Evolutionary conservation across 2,113 vertebrate species (phyloP).

Genomic region (Odocoileus virginianus): DNA sequence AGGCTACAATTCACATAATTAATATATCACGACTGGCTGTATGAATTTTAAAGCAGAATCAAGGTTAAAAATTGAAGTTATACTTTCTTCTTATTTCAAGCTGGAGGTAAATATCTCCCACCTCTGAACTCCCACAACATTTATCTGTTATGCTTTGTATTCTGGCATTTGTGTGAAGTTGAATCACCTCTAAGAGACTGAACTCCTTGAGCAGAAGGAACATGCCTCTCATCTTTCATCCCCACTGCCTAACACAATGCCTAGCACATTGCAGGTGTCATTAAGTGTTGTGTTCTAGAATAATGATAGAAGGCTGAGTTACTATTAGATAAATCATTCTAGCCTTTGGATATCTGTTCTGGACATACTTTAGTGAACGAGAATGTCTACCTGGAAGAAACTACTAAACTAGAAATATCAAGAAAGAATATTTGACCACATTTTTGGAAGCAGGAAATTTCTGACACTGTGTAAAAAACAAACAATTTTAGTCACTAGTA

Average conservation of each 20-base stretch:
- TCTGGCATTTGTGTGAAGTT: not conserved
- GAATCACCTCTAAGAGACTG: not conserved
- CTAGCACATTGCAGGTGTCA: not conserved
- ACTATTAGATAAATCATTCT: not conserved
- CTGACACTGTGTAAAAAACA: not conserved
- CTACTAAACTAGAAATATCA: not conserved
- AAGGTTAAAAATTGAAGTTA: slow-evolving; percentile 14
- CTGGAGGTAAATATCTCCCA: not conserved
- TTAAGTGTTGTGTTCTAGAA: not conserved
- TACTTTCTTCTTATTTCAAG: not conserved
- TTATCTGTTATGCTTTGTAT: not conserved
- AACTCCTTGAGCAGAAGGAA: not conserved
- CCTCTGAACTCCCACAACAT: not conserved
- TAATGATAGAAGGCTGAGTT: not conserved
- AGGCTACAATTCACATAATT: slow-evolving; percentile 46
- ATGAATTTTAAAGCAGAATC: slow-evolving; percentile 28
- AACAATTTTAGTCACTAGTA: not conserved
- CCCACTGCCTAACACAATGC: not conserved
- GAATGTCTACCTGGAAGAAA: not conserved
- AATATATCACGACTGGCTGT: not conserved
- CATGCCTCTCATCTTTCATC: not conserved
- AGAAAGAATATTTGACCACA: not conserved
- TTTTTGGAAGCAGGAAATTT: not conserved
- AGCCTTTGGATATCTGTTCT: not conserved
- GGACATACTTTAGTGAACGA: not conserved